Evolutionary conservation across 2,888 invertebrate species (phyloP).

Genomic region (Pemphredon lugubris): DNA sequence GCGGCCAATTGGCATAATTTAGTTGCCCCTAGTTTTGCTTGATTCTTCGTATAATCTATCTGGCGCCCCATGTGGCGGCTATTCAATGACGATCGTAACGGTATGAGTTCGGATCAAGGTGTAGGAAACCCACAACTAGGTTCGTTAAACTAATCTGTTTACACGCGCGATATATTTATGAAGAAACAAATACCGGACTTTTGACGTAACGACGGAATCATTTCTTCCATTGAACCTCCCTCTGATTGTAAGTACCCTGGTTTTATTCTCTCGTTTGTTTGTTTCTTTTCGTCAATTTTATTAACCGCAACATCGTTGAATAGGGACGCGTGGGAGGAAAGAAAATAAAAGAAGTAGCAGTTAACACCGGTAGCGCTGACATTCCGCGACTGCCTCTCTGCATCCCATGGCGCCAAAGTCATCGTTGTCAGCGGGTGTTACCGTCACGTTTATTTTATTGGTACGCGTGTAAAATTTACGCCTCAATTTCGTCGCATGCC

Average conservation of each 20-base stretch:
- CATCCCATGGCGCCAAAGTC: slow-evolving; percentile 58
- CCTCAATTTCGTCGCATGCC: slow-evolving; percentile 5
- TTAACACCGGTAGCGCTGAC: slow-evolving; percentile 55
- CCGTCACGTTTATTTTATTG: slow-evolving; percentile 40
- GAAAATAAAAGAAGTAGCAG: too few species aligned
- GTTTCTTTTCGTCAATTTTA: too few species aligned
- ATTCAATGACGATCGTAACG: not conserved
- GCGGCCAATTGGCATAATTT: slow-evolving; percentile 11
- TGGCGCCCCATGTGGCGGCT: not conserved
- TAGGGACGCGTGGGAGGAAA: too few species aligned
- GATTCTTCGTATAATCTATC: slow-evolving; percentile 11
- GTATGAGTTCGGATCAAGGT: not conserved
- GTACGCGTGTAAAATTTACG: slow-evolving; percentile 39
- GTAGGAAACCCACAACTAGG: too few species aligned
- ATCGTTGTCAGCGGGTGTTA: slow-evolving; percentile 35
- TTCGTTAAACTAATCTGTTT: slow-evolving; percentile 51
- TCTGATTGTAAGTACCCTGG: too few species aligned
- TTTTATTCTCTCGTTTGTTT: not conserved
- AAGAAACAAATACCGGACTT: too few species aligned
- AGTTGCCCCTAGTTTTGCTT: slow-evolving; percentile 36
- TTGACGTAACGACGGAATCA: not conserved
- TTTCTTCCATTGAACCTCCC: not conserved
- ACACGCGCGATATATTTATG: too few species aligned
- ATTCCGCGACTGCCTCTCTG: slow-evolving; percentile 61
- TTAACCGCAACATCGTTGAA: too few species aligned